Conservation (phyloP, 2,888 invertebrate genomes). For the Rhamnusium bicolor region DNA sequence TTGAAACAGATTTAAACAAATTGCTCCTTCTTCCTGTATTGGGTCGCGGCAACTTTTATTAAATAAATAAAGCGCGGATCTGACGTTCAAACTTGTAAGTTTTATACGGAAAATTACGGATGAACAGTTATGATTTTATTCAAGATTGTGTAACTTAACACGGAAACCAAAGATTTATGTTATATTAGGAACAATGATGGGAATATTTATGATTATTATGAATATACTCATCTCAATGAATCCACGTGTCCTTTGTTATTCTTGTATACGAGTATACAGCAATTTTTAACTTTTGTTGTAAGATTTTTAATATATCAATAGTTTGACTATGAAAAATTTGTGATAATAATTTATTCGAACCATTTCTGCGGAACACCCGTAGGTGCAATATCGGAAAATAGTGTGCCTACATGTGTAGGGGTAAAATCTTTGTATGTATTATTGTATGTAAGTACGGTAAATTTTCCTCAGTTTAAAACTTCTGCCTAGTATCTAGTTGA, state of each 20-base stretch:
- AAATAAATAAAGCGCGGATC: background rate
- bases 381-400: too few species aligned
- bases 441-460: too few species aligned
- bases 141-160: background rate
- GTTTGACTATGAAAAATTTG: too few species aligned
- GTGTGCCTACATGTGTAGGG: too few species aligned
- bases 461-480: too few species aligned
- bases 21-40: constrained; percentile 6
- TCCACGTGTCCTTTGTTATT: background rate
- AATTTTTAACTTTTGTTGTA: too few species aligned
- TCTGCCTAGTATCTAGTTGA: too few species aligned
- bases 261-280: too few species aligned
- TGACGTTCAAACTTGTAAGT: background rate
- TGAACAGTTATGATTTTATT: background rate
- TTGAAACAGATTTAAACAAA: constrained; percentile 21
- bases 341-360: too few species aligned
- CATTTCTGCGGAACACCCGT: too few species aligned
- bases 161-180: background rate
- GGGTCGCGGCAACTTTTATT: constrained; percentile 14
- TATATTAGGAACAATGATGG: background rate
- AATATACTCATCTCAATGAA: background rate
- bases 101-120: background rate
- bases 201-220: background rate
- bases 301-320: too few species aligned
- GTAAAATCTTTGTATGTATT: too few species aligned